phyloP scores from a whole-genome alignment of 2,113 vertebrate species.

The Heteronetta atricapilla region DNA sequence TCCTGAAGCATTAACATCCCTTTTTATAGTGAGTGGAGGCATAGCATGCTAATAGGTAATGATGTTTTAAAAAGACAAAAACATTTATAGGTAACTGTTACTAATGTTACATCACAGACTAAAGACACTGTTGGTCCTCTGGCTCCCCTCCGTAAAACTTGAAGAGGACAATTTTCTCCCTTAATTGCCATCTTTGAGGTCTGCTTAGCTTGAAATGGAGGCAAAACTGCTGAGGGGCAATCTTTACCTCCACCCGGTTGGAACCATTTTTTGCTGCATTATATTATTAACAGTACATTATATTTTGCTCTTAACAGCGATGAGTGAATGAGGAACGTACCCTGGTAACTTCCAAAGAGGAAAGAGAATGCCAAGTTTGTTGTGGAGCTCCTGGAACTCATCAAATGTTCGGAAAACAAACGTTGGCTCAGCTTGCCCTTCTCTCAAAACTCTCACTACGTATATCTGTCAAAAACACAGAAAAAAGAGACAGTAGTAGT shows the following conservation, averaged over 20 bases:
- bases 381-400: constrained; percentile 98
- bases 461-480: constrained; percentile 84
- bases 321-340: constrained; percentile 71
- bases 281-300: no score
- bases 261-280: neutral
- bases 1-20: neutral
- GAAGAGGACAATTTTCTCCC: neutral
- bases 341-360: constrained; percentile 96
- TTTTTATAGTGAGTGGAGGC: neutral
- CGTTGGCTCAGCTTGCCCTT: constrained; percentile 88
- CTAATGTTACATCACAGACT: fast-evolving
- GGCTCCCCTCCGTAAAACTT: neutral
- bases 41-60: neutral
- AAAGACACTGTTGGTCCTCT: neutral
- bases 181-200: neutral
- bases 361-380: constrained; percentile 94
- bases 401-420: constrained; percentile 98
- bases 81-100: neutral
- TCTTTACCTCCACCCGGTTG: neutral
- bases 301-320: neutral
- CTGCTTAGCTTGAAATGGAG: neutral
- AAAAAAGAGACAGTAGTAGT: neutral
- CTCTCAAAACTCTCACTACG: constrained; percentile 90
- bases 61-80: neutral
- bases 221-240: no score